Base-by-base conservation (phyloP, 2,888 invertebrate species). In the Polydrusus pterygomalis region DNA sequence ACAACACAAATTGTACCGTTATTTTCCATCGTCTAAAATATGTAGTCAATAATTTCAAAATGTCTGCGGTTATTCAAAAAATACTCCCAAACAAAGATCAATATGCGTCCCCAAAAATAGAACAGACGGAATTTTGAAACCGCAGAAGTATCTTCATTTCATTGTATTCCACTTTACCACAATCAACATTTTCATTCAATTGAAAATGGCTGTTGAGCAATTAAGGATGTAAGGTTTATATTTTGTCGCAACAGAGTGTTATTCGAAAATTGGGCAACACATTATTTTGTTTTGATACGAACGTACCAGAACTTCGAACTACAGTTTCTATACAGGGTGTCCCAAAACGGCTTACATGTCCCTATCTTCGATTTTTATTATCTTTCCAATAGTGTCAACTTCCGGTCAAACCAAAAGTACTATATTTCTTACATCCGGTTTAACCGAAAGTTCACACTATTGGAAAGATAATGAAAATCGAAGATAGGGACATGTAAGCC, bases 221-320 rank as follows among this genome's bases (percentile, higher is more conserved):
- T 73, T 67, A 56, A 67, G 72, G 72, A 73, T 73, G 72, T 67
- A 67, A 65, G 67, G 72, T 67, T 73, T 58, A 67, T 60, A 38
- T 67, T 65, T 73, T 67, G 72, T 73, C 72, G 72, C 67, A 73
- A 67, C 30, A 18, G 3, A 65, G 13, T 47, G 58, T 73, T 73
- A 45, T 73, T 73, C 67, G 60, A 73, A 67, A 73, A 73, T 73
- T 73, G 72, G 72, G 65, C 72, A 64, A 73, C 71, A 18, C 56
- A 34, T 34, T 34, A 60, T 47, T 65, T 34, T 34, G 67, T 67
- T 73, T 72, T 60, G 43, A n/a, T 51, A 38, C 45, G 65, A 54
- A 63, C 20, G 51, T 62, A 56, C 18, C 34, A 3, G 34, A 34
- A 34, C 25, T 25, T 25, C 25, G 25, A 25, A 25, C 25, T 5